phyloP scores from a whole-genome alignment of 2,888 invertebrate genomes.

The Pachymerium ferrugineum region DNA sequence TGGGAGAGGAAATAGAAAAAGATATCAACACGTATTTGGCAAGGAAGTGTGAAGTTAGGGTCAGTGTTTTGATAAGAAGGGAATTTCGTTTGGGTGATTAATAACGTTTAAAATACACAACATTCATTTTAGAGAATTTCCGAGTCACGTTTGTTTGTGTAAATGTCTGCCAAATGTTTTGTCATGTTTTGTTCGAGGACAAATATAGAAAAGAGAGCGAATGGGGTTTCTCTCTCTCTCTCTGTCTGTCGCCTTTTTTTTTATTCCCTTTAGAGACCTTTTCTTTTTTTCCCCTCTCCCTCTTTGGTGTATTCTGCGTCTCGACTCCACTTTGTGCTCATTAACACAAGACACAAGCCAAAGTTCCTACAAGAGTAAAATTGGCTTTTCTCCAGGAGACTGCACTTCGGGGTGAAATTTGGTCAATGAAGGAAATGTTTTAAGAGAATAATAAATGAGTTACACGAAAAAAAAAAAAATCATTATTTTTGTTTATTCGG shows the following conservation, averaged over 20 bases:
- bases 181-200: not conserved
- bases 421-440: conserved; percentile 1
- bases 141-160: no score
- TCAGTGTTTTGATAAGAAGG: no score
- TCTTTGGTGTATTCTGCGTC: not conserved
- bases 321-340: conserved; percentile 3
- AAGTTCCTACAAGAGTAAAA: not conserved
- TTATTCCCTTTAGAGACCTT: not conserved
- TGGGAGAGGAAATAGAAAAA: no score
- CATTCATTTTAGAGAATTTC: no score
- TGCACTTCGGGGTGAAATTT: not conserved
- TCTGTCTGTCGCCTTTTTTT: not conserved
- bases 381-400: not conserved
- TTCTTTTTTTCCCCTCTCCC: not conserved
- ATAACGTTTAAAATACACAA: no score
- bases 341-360: not conserved
- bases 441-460: conserved; percentile 26
- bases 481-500: conserved; percentile 38
- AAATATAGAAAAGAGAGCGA: not conserved
- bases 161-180: no score
- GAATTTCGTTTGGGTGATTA: no score
- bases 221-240: no score
- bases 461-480: not conserved
- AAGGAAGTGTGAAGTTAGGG: no score
- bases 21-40: no score